Evolutionary conservation across 2,113 vertebrate genomes (phyloP).

Genomic region (Naja naja): DNA sequence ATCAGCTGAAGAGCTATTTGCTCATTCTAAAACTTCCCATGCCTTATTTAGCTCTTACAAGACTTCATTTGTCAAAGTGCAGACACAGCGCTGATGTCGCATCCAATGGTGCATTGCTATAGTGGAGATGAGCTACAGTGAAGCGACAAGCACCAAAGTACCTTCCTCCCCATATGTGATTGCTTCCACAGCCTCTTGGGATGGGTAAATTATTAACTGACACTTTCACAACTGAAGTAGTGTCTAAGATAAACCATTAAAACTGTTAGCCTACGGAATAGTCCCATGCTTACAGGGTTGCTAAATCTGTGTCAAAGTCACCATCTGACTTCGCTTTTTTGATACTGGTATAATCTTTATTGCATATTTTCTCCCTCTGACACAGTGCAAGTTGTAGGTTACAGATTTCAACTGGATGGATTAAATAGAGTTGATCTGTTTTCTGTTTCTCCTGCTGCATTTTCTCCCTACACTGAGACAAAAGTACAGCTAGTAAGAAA

Average conservation of each 20-base stretch:
- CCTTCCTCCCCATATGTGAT: slow-evolving; percentile 49
- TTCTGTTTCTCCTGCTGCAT: background rate
- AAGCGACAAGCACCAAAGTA: slow-evolving; percentile 47
- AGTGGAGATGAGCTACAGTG: slow-evolving; percentile 48
- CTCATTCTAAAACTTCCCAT: slow-evolving; percentile 54
- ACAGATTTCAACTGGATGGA: slow-evolving; percentile 39
- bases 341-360: slow-evolving; percentile 42
- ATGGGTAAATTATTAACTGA: slow-evolving; percentile 75
- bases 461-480: background rate
- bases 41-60: slow-evolving; percentile 63
- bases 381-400: slow-evolving; percentile 37
- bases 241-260: slow-evolving; percentile 75
- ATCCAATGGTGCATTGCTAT: slow-evolving; percentile 44
- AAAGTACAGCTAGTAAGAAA: slow-evolving; percentile 8
- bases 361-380: background rate
- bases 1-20: slow-evolving; percentile 60
- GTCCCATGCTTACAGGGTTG: slow-evolving; percentile 58
- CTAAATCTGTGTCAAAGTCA: slow-evolving; percentile 69
- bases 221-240: slow-evolving; percentile 70
- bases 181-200: slow-evolving; percentile 62
- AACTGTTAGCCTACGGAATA: slow-evolving; percentile 66
- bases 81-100: slow-evolving; percentile 63
- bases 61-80: slow-evolving; percentile 66
- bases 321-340: slow-evolving; percentile 47
- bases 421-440: slow-evolving; percentile 15